These are phyloP conservation scores for Tetheella fluctuosa DNA, from an alignment of 2,888 invertebrate species.

Conservation along the genomic window DNA sequence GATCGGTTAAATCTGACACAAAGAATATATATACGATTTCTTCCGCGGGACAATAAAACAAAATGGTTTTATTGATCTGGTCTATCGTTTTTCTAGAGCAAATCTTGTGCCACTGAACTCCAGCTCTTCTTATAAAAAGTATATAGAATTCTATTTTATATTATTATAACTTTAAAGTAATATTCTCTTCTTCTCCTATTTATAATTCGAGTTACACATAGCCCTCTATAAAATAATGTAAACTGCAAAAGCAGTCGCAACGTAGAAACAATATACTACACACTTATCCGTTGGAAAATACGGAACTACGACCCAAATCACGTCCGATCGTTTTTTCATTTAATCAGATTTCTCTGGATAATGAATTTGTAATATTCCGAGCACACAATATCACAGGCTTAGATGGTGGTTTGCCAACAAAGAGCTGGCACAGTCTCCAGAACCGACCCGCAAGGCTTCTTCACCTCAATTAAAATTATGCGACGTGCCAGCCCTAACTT, in stretches of 20 bases:
- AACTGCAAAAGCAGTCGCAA: too few species aligned
- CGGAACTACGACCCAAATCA: conserved; percentile 25
- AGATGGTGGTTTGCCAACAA: conserved; percentile 64
- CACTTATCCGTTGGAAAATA: neutral
- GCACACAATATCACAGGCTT: conserved; percentile 54
- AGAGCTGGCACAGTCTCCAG: conserved; percentile 45
- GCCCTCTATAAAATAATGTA: too few species aligned
- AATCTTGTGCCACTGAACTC: neutral
- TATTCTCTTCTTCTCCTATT: too few species aligned
- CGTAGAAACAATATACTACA: conserved; percentile 22
- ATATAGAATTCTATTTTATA: neutral
- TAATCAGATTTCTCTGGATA: conserved; percentile 51
- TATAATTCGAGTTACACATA: too few species aligned
- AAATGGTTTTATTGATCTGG: conserved; percentile 39
- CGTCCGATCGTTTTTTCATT: conserved; percentile 43
- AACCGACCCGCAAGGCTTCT: conserved; percentile 32
- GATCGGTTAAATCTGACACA: conserved; percentile 58
- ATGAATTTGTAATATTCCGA: conserved; percentile 65
- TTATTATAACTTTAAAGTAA: too few species aligned
- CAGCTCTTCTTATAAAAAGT: neutral
- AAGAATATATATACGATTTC: conserved; percentile 50
- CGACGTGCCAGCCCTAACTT: conserved; percentile 40
- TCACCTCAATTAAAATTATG: conserved; percentile 65
- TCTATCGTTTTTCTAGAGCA: conserved; percentile 2
- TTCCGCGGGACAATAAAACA: conserved; percentile 49